Evolutionary conservation across 2,888 invertebrate species (phyloP).

Genomic region (Pinctada fucata): DNA sequence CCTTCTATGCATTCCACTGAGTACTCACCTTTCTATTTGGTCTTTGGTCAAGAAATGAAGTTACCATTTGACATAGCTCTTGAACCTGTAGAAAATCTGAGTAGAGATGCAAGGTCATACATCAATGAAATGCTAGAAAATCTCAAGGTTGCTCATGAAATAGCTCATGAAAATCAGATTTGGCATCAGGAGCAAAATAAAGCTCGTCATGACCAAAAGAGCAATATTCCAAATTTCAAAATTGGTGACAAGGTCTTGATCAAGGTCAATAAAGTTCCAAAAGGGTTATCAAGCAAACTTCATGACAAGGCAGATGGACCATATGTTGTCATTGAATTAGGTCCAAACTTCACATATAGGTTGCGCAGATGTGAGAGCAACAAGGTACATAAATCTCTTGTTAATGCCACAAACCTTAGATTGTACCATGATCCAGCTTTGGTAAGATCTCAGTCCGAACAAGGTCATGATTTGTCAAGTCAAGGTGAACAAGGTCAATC

Average conservation of each 20-base stretch:
- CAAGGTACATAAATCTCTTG: constrained; percentile 24
- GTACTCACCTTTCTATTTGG: constrained; percentile 12
- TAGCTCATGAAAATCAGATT: constrained; percentile 30
- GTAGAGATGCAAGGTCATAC: constrained; percentile 11
- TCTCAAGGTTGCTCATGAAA: constrained; percentile 20
- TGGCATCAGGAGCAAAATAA: constrained; percentile 24
- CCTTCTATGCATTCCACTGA: constrained; percentile 31
- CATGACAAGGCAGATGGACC: constrained; percentile 26
- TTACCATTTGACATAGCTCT: constrained; percentile 29
- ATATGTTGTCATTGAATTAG: constrained; percentile 24
- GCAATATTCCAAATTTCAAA: constrained; percentile 30
- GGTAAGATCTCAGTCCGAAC: not conserved
- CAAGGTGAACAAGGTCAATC: no score
- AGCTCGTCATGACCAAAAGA: constrained; percentile 31
- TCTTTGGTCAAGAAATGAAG: constrained; percentile 37
- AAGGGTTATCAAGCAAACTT: constrained; percentile 36
- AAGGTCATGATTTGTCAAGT: no score
- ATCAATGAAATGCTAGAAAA: constrained; percentile 18
- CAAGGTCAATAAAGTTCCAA: constrained; percentile 19
- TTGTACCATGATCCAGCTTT: constrained; percentile 6
- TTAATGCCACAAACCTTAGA: constrained; percentile 37
- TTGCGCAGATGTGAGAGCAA: constrained; percentile 9
- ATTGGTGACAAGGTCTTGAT: constrained; percentile 33
- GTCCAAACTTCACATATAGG: constrained; percentile 34
- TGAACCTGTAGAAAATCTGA: constrained; percentile 2